These are phyloP conservation scores for Hydrolagus affinis DNA, from an alignment of 2,113 vertebrate species.

Conservation along the genomic window DNA sequence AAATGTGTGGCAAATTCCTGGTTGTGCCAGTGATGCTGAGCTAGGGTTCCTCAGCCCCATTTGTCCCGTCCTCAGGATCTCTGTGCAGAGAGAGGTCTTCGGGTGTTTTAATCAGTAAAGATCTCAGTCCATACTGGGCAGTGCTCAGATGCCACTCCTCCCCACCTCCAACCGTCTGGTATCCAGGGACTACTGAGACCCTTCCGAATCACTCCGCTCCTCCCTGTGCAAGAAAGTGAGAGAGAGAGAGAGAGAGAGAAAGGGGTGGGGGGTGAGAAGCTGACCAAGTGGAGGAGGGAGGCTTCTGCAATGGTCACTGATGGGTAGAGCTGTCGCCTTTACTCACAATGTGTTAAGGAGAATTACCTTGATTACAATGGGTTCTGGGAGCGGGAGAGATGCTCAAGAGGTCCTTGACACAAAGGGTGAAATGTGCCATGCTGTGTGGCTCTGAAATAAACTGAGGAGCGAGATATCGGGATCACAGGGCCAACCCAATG, in stretches of 20 bases:
- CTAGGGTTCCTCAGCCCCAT: background rate
- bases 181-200: constrained; percentile 30
- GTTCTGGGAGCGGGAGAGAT: too few species aligned
- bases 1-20: background rate
- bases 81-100: background rate
- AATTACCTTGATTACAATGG: background rate
- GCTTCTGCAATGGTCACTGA: background rate
- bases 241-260: background rate
- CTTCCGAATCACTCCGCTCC: constrained; percentile 18
- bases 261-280: background rate
- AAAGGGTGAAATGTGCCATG: background rate
- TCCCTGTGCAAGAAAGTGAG: background rate
- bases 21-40: background rate
- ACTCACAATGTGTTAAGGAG: background rate
- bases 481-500: too few species aligned
- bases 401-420: background rate
- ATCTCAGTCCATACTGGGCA: constrained; percentile 26
- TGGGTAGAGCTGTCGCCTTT: background rate
- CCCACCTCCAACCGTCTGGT: constrained; percentile 25
- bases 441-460: background rate
- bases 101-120: background rate
- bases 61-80: background rate
- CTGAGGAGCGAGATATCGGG: too few species aligned
- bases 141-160: background rate
- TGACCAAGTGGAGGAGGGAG: background rate